Evolutionary conservation across 2,888 invertebrate species (phyloP).

Genomic region (Unio delphinus): DNA sequence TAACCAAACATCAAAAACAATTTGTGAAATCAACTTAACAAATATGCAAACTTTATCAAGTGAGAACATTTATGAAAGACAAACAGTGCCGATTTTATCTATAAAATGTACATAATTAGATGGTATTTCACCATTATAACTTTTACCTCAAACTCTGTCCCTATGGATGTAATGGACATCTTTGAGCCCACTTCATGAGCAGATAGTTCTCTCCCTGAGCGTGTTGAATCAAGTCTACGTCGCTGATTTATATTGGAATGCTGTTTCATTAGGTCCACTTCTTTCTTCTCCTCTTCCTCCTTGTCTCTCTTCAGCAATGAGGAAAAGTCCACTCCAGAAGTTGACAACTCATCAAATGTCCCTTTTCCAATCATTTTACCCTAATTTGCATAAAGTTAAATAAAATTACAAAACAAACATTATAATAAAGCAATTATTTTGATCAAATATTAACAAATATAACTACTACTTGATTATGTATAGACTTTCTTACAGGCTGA

Average conservation of each 20-base stretch:
- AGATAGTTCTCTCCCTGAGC: constrained; percentile 14
- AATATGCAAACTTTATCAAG: too few species aligned
- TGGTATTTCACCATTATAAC: not conserved
- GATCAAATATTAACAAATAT: too few species aligned
- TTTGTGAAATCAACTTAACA: too few species aligned
- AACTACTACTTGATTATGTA: too few species aligned
- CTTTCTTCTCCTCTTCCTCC: constrained; percentile 40
- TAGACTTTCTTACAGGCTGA: too few species aligned
- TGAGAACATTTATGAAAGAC: too few species aligned
- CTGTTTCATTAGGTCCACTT: not conserved
- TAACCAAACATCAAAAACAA: too few species aligned
- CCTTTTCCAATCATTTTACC: constrained; percentile 65
- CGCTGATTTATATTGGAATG: not conserved
- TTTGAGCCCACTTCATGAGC: constrained; percentile 43
- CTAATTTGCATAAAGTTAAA: constrained; percentile 28
- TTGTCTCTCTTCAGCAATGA: constrained; percentile 60
- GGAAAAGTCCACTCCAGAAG: constrained; percentile 65
- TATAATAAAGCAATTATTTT: too few species aligned
- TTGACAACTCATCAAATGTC: constrained; percentile 63
- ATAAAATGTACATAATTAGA: not conserved
- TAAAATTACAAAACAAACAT: too few species aligned
- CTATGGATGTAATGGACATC: constrained; percentile 51
- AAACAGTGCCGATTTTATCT: too few species aligned
- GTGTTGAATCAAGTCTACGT: not conserved
- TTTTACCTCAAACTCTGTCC: constrained; percentile 56